Conservation (phyloP, 2,888 invertebrate species). For the Mycalesis mineus region DNA sequence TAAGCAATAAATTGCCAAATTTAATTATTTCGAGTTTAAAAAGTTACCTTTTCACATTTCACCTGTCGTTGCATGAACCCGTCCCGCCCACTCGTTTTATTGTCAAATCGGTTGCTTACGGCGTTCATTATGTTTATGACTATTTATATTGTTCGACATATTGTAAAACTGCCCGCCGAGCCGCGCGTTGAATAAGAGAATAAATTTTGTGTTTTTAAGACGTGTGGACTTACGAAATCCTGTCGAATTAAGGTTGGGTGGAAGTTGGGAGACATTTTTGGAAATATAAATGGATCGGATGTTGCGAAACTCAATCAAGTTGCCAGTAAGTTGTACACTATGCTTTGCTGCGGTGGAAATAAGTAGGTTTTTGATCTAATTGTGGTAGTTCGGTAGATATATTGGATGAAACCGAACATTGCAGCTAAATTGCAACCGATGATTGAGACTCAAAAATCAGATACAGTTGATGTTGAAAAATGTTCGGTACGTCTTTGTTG, state of each 20-base stretch:
- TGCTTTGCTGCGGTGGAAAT: too few relatives aligned
- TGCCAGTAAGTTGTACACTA: too few relatives aligned
- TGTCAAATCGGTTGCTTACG: conserved; percentile 41
- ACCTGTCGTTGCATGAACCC: conserved; percentile 32
- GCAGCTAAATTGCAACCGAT: too few relatives aligned
- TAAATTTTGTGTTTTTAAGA: conserved; percentile 15
- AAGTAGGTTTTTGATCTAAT: too few relatives aligned
- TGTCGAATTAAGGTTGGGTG: conserved; percentile 2
- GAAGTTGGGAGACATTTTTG: background rate
- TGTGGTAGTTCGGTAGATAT: too few relatives aligned
- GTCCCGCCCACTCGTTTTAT: conserved; percentile 46
- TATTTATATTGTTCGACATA: conserved; percentile 46
- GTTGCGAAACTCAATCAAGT: too few relatives aligned
- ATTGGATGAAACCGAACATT: too few relatives aligned
- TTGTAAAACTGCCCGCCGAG: conserved; percentile 36
- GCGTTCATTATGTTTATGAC: conserved; percentile 51
- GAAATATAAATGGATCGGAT: background rate
- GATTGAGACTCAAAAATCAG: too few relatives aligned
- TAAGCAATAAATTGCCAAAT: background rate
- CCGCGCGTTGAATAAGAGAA: conserved; percentile 11
- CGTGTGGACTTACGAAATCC: conserved; percentile 11
- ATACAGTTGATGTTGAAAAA: too few relatives aligned
- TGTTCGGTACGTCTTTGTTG: too few relatives aligned
- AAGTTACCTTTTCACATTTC: background rate
- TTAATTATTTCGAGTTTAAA: background rate